phyloP scores from a whole-genome alignment of 1,140 invertebrate species.

The Polypedilum vanderplanki region DNA sequence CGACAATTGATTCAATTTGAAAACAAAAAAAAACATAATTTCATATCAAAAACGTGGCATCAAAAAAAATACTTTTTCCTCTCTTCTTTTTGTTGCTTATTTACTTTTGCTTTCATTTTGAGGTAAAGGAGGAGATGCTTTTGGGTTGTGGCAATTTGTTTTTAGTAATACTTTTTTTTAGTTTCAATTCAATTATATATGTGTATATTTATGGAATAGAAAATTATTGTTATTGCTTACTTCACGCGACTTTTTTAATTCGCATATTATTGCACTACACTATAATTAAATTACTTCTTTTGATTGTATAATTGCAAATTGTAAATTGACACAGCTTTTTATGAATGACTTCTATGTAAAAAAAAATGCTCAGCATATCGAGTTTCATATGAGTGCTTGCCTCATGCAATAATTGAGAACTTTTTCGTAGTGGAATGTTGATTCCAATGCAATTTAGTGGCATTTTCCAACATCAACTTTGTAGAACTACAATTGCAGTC shows the following conservation, averaged over 20 bases:
- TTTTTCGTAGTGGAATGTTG: not conserved
- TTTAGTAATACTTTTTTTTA: not conserved
- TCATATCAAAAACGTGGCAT: not conserved
- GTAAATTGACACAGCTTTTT: too few relatives aligned
- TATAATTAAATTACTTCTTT: too few relatives aligned
- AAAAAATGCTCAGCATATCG: too few relatives aligned
- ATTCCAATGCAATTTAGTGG: not conserved
- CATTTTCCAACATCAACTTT: too few relatives aligned
- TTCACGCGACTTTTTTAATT: not conserved
- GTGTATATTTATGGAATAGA: not conserved
- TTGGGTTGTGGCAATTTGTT: not conserved
- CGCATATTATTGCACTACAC: too few relatives aligned
- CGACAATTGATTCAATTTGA: not conserved
- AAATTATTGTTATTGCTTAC: conserved; percentile 4
- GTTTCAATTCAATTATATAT: conserved; percentile 3
- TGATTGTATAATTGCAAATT: too few relatives aligned
- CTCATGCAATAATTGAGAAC: conserved; percentile 17
- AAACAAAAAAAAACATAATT: not conserved
- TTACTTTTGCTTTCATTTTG: not conserved
- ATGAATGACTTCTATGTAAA: too few relatives aligned
- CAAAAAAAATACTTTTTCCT: not conserved
- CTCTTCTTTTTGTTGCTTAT: not conserved
- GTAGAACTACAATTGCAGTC: too few relatives aligned
- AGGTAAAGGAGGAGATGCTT: not conserved
- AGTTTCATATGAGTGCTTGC: not conserved